Percentiles rank a stretch among this genome's conserved stretches.
Evolutionary conservation across 1,140 invertebrate species (phyloP).

Genomic region (Drosophila tropicalis): DNA sequence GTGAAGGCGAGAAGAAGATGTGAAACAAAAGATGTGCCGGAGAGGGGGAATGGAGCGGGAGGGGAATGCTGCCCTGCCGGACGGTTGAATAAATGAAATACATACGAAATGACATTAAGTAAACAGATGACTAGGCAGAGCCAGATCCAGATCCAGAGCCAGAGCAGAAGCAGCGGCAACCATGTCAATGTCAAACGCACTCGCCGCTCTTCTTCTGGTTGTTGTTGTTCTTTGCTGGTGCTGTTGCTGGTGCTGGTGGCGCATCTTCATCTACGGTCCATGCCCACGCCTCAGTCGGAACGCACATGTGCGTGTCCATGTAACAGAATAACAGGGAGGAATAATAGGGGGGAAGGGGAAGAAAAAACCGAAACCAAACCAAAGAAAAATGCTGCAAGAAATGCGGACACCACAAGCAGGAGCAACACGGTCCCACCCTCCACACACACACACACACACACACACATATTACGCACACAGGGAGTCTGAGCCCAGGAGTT

Average conservation of each 20-base stretch:
- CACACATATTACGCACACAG: conserved; percentile 7
- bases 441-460: conserved; percentile 10
- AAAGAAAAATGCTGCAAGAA: conserved; percentile 19
- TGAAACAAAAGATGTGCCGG: background rate
- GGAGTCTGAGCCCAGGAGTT: conserved; percentile 32
- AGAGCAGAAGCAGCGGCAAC: conserved; percentile 38
- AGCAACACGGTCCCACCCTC: conserved; percentile 38
- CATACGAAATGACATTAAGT: conserved; percentile 72
- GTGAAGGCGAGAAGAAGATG: background rate
- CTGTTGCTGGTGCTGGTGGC: conserved; percentile 1
- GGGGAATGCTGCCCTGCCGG: conserved; percentile 30
- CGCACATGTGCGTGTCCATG: conserved; percentile 61
- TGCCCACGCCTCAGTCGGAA: conserved; percentile 13
- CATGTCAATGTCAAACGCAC: conserved; percentile 78
- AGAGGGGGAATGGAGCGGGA: background rate
- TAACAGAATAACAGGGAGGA: conserved; percentile 33
- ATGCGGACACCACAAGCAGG: conserved; percentile 64
- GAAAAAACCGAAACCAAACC: conserved; percentile 13
- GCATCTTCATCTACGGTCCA: conserved; percentile 20
- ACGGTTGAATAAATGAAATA: conserved; percentile 70
- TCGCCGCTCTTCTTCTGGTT: conserved; percentile 40
- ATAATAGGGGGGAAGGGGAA: conserved; percentile 1
- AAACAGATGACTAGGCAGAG: conserved; percentile 52
- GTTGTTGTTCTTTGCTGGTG: background rate
- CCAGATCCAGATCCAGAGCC: background rate